phyloP scores from a whole-genome alignment of 2,113 vertebrate species.

The Sturnus vulgaris region DNA sequence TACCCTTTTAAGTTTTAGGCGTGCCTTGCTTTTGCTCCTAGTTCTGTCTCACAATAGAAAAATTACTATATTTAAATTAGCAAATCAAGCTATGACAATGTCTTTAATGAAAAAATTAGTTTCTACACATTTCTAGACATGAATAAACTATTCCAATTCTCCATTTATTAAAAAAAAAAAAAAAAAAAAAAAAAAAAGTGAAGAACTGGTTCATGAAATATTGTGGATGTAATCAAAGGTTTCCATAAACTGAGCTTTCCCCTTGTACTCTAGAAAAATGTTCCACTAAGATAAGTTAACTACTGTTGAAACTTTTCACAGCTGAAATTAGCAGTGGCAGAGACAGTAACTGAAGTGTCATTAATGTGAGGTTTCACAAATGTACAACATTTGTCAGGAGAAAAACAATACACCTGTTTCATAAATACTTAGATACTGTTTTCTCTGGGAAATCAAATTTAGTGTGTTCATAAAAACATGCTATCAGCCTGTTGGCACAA shows the following conservation, averaged over 20 bases:
- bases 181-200: not conserved
- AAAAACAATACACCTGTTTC: not conserved
- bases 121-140: not conserved
- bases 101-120: not conserved
- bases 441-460: not conserved
- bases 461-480: not conserved
- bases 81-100: no score
- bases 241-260: not conserved
- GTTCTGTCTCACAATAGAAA: no score
- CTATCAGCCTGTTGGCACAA: not conserved
- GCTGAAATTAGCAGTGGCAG: not conserved
- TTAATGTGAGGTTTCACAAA: not conserved
- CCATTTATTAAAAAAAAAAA: not conserved
- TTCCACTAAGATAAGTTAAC: not conserved
- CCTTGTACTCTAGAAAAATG: rapidly evolving
- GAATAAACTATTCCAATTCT: not conserved
- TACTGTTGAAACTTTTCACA: not conserved
- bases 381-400: not conserved
- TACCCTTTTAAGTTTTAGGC: no score
- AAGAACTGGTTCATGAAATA: not conserved
- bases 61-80: no score
- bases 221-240: not conserved
- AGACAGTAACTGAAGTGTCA: not conserved
- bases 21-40: no score
- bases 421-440: not conserved